Percentiles rank a stretch among this genome's conserved stretches.
phyloP scores from a whole-genome alignment of 2,797 vertebrate species.

The Mareca penelope region DNA sequence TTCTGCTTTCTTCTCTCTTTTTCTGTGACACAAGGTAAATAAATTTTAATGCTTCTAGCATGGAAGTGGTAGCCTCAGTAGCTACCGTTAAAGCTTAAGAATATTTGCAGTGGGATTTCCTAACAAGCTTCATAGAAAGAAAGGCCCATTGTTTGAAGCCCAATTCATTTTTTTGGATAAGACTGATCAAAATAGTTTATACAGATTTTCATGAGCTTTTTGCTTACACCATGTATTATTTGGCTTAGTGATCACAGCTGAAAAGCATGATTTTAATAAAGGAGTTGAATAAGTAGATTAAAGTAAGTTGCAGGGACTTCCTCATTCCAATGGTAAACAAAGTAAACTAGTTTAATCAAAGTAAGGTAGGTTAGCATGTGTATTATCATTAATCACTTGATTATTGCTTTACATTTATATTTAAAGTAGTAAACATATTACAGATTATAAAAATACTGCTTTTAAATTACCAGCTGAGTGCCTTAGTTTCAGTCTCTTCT shows the following conservation, averaged over 20 bases:
- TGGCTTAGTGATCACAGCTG: slow-evolving; percentile 55
- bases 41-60: not conserved
- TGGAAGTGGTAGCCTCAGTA: not conserved
- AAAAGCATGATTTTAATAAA: slow-evolving; percentile 64
- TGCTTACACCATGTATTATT: slow-evolving; percentile 45
- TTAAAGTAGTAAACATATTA: not conserved
- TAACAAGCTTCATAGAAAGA: slow-evolving; percentile 28
- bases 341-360: slow-evolving; percentile 14
- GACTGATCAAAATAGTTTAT: slow-evolving; percentile 63
- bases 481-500: not conserved
- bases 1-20: not conserved
- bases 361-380: not conserved
- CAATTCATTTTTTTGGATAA: slow-evolving; percentile 36
- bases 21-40: not conserved
- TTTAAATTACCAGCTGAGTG: not conserved
- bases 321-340: slow-evolving; percentile 36
- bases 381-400: not conserved
- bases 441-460: not conserved
- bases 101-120: slow-evolving; percentile 39
- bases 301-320: slow-evolving; percentile 2
- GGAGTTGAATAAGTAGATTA: slow-evolving; percentile 63
- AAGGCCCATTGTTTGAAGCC: slow-evolving; percentile 25
- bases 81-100: not conserved
- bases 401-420: not conserved
- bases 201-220: slow-evolving; percentile 65